Evolutionary conservation across 1,140 invertebrate species (phyloP).

Genomic region (Drosophila mojavensis): DNA sequence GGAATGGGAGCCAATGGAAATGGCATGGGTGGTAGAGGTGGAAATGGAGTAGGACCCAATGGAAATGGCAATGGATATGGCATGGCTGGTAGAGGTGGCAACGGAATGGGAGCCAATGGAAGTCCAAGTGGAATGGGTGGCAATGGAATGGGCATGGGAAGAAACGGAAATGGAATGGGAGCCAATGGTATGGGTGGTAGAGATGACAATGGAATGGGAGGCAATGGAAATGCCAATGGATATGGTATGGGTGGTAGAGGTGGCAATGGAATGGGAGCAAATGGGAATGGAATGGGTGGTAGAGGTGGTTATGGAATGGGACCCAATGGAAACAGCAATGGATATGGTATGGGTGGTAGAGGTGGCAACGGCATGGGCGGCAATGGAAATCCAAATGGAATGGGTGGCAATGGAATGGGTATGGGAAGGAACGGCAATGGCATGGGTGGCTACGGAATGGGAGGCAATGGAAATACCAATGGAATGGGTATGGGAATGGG

Average conservation of each 20-base stretch:
- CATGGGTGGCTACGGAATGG: neutral
- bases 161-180: neutral
- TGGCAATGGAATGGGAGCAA: neutral
- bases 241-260: conserved; percentile 2
- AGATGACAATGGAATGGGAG: neutral
- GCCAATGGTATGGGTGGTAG: neutral
- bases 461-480: neutral
- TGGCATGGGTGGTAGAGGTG: neutral
- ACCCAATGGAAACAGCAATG: neutral
- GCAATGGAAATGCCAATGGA: neutral
- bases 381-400: neutral
- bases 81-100: neutral
- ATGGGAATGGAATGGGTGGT: neutral
- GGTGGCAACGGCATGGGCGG: neutral
- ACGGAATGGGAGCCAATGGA: neutral
- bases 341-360: neutral
- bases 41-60: neutral
- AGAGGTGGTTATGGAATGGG: neutral
- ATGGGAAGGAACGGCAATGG: neutral
- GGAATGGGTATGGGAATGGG: neutral
- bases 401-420: too few species aligned
- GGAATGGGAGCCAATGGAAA: conserved; percentile 3
- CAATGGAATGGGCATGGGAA: neutral
- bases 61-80: conserved; percentile 1
- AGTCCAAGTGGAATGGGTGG: conserved; percentile 1